Evolutionary conservation across 37 sponge, comb jelly and placozoan genomes (phyloP), one percentile per base, ranked within the genome.

Genomic region (Petrosia ficiformis): DNA sequence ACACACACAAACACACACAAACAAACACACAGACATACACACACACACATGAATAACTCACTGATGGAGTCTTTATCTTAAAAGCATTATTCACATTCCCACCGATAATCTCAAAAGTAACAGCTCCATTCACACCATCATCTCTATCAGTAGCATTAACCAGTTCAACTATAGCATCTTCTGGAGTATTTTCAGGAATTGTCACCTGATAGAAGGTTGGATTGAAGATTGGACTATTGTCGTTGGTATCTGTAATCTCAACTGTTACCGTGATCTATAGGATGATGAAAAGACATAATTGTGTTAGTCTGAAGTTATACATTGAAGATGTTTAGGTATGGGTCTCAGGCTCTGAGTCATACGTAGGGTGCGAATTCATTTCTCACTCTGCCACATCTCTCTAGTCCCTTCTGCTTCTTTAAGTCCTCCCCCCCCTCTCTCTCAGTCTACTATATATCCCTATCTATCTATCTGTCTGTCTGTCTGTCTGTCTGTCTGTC

Each of bases 101-200:
- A 74, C 42, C 69, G 6, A 57, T 22, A 57, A 82, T 82, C 14
- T 21, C 30, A 36, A 75, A 82, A 21, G 22, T 29, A 1, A 82
- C 38, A n/a, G 29, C 63, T 16, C 83, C 83, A 68, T 74, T 75
- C 16, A 21, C 40, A 35, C 70, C 70, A 1, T 8, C 32, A 33
- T 82, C 83, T 31, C 0, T 2, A 54, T 82, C 83, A 0, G 70
- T 74, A 2, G 83, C 83, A 57, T 5, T 10, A 1, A 82, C 83
- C 19, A 40, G 26, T 39, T 6, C 83, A 1, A 82, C 29, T 22
- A 44, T 22, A 0, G 32, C 33, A 3, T 57, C 83, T 1, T 3
- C n/a, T 19, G 63, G 4, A 14, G 37, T 4, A n/a, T 56, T 25
- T 39, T 82, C 83, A 4, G 32, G 24, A 5, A 82, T 67, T 4